Evolutionary conservation across 2,888 invertebrate genomes (phyloP).

Genomic region (Pandemis heparana): DNA sequence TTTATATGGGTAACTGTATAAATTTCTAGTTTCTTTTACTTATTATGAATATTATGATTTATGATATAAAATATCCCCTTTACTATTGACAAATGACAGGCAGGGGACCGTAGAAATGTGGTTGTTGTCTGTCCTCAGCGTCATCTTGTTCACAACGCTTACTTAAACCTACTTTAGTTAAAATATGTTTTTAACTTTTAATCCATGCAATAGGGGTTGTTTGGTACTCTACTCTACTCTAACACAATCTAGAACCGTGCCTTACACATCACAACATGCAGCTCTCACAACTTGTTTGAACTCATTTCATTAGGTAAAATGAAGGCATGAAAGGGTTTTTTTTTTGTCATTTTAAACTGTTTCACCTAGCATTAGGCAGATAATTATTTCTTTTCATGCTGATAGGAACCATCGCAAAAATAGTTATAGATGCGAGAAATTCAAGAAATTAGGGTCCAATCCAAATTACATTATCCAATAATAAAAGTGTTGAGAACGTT

Average conservation of each 20-base stretch:
- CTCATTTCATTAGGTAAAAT: neutral
- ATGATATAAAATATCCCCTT: too few species aligned
- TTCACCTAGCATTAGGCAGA: neutral
- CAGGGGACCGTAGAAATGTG: neutral
- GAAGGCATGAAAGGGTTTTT: neutral
- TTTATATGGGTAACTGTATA: neutral
- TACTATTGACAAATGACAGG: too few species aligned
- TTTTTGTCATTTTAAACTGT: neutral
- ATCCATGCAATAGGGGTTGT: neutral
- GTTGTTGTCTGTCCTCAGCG: neutral
- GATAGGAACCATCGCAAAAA: neutral
- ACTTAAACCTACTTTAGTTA: neutral
- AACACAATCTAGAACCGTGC: neutral
- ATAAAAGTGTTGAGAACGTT: neutral
- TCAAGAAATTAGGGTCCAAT: slow-evolving; percentile 30
- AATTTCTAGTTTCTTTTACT: neutral
- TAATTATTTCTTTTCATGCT: neutral
- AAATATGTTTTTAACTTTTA: neutral
- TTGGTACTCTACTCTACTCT: too few species aligned
- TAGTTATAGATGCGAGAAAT: neutral
- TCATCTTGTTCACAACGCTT: neutral
- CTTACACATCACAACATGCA: neutral
- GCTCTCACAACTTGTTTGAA: neutral
- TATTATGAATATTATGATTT: too few species aligned
- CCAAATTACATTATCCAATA: slow-evolving; percentile 18